phyloP scores from a whole-genome alignment of 1,140 invertebrate genomes.

The Zaprionus camerounensis region DNA sequence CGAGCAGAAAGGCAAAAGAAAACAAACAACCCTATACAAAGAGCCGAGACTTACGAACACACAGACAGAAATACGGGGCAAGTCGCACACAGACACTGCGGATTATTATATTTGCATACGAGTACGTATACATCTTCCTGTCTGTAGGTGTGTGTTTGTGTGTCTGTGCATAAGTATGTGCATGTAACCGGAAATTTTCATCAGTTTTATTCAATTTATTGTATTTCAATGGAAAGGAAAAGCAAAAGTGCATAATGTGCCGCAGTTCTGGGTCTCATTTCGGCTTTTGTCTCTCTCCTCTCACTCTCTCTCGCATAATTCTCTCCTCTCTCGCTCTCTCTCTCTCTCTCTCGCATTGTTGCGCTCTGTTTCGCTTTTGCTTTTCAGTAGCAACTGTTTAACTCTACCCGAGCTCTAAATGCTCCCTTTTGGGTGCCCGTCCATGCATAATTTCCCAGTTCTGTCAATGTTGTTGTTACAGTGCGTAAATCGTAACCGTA shows the following conservation, averaged over 20 bases:
- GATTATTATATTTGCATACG: constrained; percentile 53
- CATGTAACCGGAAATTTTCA: constrained; percentile 66
- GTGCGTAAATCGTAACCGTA: constrained; percentile 42
- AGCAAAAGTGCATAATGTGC: constrained; percentile 73
- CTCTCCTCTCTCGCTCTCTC: background rate
- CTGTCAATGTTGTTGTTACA: constrained; percentile 50
- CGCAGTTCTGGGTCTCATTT: constrained; percentile 14
- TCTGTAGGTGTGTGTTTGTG: background rate
- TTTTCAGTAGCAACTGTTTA: constrained; percentile 38
- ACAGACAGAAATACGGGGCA: constrained; percentile 29
- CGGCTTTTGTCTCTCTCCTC: constrained; percentile 26
- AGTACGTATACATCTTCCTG: constrained; percentile 1
- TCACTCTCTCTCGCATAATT: constrained; percentile 11
- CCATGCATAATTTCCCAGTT: constrained; percentile 77
- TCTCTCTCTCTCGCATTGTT: constrained; percentile 44
- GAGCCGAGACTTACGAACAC: background rate
- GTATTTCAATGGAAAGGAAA: constrained; percentile 56
- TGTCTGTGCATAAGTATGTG: constrained; percentile 3
- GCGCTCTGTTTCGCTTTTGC: constrained; percentile 71
- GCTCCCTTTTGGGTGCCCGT: constrained; percentile 50
- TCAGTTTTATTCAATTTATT: constrained; percentile 41
- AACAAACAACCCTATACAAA: constrained; percentile 4
- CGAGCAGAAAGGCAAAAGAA: constrained; percentile 18
- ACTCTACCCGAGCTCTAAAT: background rate
- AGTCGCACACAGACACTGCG: constrained; percentile 41